Evolutionary conservation across 2,797 vertebrate genomes (phyloP), one percentile per base, ranked within the genome.

Genomic region (Nyctalus aviator): DNA sequence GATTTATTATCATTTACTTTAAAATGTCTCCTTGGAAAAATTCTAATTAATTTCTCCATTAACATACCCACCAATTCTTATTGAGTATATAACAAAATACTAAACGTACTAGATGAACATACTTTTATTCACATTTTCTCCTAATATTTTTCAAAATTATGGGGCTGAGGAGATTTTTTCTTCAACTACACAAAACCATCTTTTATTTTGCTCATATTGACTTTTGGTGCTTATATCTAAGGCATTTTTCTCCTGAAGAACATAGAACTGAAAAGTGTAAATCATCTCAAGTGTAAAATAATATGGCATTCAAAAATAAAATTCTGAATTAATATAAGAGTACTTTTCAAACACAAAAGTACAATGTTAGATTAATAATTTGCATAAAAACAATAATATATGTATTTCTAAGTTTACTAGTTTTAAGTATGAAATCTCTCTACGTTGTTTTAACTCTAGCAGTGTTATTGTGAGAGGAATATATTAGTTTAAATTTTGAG

Each of bases 291-390:
- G 59, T 53, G 41, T 85, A 81, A 94, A 89, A 69, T 83, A 91
- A 46, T 37, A 81, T 57, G 55, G 50, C 64, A 88, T 69, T 88
- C 97, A 15, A 55, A 89, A 91, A 77, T 69, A 92, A 0, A 12
- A 90, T 96, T 96, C 83, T 5, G 11, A 97, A 94, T 94, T 75
- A 95, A 9, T 20, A 84, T 50, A 71, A n/a, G 30, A 82, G 82
- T 94, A 90, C 83, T 98, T 97, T 32, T 89, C 76, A 96, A 94
- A 91, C 64, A 88, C 35, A 96, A 96, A 96, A 75, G 27, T 88
- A 84, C 44, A 95, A 88, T 48, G 71, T 27, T 82, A n/a, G 71
- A 71, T 85, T 41, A 84, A 68, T 72, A 88, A 90, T 32, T 64
- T 69, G 37, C 11, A 73, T 76, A 50, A 88, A 79, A 96, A 91